These are phyloP conservation scores for Pseudomyrmex dendroicus DNA, from an alignment of 1,140 invertebrate species.

Conservation along the genomic window DNA sequence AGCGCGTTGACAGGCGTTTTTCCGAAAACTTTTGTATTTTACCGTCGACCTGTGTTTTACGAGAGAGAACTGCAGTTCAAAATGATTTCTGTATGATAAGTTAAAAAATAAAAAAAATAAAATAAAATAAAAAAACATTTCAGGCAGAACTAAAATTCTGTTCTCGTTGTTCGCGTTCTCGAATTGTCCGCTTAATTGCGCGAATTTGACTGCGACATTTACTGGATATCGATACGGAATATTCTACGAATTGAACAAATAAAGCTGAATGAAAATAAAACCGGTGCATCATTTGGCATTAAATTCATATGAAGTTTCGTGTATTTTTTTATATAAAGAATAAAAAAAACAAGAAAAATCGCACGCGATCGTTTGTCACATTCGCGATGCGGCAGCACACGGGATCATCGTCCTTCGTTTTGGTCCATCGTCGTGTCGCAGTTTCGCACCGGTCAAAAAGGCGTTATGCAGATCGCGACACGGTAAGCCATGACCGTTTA, in stretches of 20 bases:
- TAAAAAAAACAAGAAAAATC: neutral
- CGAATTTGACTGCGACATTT: no score
- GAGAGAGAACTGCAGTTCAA: neutral
- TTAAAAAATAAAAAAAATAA: neutral
- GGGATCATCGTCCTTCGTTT: neutral
- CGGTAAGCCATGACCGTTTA: neutral
- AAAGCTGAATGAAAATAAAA: neutral
- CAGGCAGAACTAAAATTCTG: no score
- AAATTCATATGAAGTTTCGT: neutral
- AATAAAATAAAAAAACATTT: no score
- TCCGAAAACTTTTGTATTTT: conserved; percentile 17
- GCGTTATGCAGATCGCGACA: conserved; percentile 17
- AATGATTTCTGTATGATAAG: neutral
- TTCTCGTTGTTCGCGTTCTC: no score
- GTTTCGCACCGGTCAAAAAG: conserved; percentile 14
- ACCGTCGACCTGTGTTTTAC: neutral
- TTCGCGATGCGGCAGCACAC: neutral
- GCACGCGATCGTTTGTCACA: neutral
- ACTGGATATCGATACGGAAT: neutral
- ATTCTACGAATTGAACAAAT: neutral
- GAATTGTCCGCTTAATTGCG: no score
- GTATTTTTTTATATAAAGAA: no score
- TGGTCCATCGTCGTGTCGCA: neutral
- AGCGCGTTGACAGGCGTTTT: conserved; percentile 3
- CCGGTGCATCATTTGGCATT: neutral